phyloP scores from a whole-genome alignment of 2,888 invertebrate species.

The Acleris laterana region DNA sequence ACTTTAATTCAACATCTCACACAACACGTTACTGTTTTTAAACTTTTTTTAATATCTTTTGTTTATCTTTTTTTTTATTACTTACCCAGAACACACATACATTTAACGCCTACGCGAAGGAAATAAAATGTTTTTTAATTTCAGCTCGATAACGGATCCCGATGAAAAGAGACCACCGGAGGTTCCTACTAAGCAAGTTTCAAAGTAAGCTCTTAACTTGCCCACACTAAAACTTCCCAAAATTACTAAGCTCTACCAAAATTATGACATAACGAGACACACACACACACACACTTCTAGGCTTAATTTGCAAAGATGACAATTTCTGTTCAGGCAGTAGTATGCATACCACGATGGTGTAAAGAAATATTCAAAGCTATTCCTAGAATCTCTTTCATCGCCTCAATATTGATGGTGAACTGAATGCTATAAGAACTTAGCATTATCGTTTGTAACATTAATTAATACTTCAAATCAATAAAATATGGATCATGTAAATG shows the following conservation, averaged over 20 bases:
- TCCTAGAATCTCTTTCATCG: too few species aligned
- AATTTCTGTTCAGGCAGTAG: neutral
- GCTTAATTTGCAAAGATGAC: constrained; percentile 28
- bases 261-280: neutral
- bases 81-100: neutral
- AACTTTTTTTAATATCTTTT: constrained; percentile 20
- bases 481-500: too few species aligned
- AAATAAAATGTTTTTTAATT: constrained; percentile 36
- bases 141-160: constrained; percentile 34
- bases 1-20: neutral
- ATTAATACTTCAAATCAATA: too few species aligned
- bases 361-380: too few species aligned
- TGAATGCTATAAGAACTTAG: too few species aligned
- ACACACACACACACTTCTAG: constrained; percentile 2
- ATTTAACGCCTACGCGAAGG: constrained; percentile 25
- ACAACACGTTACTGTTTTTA: constrained; percentile 20
- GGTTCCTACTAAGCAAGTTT: constrained; percentile 32
- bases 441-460: too few species aligned
- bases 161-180: constrained; percentile 34
- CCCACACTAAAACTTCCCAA: constrained; percentile 10
- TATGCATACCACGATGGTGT: too few species aligned
- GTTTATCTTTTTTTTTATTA: constrained; percentile 5
- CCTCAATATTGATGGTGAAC: too few species aligned
- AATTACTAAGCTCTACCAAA: neutral
- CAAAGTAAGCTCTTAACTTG: constrained; percentile 31